Conservation (phyloP, 2,113 vertebrate species). For the Dipodomys ordii region DNA sequence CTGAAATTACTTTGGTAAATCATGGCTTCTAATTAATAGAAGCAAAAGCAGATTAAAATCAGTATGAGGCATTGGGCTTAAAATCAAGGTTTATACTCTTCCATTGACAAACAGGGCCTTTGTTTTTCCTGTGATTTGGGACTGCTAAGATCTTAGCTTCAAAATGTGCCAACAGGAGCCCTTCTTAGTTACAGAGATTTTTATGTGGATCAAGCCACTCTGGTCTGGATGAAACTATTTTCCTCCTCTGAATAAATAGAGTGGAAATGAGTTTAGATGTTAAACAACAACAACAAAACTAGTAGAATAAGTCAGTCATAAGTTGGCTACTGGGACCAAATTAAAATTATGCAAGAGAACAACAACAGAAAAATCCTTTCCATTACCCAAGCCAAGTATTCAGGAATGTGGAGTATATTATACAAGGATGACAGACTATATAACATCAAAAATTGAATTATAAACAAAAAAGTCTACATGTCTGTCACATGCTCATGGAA, state of each 20-base stretch:
- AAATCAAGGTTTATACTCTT: not conserved
- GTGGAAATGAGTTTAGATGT: no score
- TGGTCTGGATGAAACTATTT: not conserved
- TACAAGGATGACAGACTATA: not conserved
- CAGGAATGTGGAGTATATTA: not conserved
- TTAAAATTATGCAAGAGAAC: not conserved
- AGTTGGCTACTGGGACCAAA: not conserved
- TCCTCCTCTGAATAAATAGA: not conserved
- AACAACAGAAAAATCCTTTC: not conserved
- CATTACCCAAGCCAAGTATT: not conserved
- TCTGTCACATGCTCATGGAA: not conserved
- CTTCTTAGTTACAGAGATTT: not conserved
- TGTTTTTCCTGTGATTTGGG: not conserved
- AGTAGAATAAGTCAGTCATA: not conserved
- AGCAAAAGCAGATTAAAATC: not conserved
- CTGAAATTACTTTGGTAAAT: not conserved
- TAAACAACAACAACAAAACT: no score
- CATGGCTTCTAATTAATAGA: not conserved
- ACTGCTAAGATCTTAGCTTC: not conserved
- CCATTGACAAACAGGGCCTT: not conserved
- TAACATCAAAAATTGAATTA: not conserved
- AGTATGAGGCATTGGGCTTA: not conserved
- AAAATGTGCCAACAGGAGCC: not conserved
- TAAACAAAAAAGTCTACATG: not conserved
- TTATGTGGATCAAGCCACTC: not conserved